Evolutionary conservation across 2,888 invertebrate species (phyloP), one percentile per base, ranked within the genome.

Genomic region (Drosophila subsilvestris): DNA sequence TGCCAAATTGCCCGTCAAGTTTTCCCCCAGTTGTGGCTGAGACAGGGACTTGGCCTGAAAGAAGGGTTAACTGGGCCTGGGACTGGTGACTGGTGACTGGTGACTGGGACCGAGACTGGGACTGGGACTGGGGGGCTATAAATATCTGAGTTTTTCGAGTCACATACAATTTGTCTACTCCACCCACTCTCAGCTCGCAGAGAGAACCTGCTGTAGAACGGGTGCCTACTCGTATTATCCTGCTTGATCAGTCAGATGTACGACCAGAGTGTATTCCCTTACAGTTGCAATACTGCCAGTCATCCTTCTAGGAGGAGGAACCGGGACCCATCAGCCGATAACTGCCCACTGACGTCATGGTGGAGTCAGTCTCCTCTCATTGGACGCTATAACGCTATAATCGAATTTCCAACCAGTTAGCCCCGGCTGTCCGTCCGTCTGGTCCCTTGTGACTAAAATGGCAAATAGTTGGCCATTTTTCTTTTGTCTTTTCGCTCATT

Each of bases 1-100:
- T 84, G 82, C 84, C 82, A 82, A 82, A 82, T 82, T 82, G 84
- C 82, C 82, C 80, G 82, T 84, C 81, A 80, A 84, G 81, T 77
- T 76, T 63, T 22, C 47, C 45, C 45, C 32, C 47, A 56, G 55
- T 56, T 56, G 56, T 20, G 56, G 56, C 56, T 29, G 27, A 45
- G 45, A 32, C 37, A 9, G 14, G 37, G 37, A 37, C 51, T 9
- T 51, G 37, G 18, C 20, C 37, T 37, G 37, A 37, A 37, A 5
- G 37, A 37, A 37, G 37, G 37, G 37, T 37, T 37, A 37, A 27
- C 27, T 27, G 27, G 27, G 25, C 6, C 25, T 25, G 25, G 25
- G 25, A 25, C 25, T 25, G 25, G 0, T n/a, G n/a, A n/a, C n/a
- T n/a, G n/a, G n/a, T n/a, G n/a, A n/a, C n/a, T n/a, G n/a, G n/a